Evolutionary conservation across 2,113 vertebrate genomes (phyloP).

Genomic region (Telmatochromis sp.): DNA sequence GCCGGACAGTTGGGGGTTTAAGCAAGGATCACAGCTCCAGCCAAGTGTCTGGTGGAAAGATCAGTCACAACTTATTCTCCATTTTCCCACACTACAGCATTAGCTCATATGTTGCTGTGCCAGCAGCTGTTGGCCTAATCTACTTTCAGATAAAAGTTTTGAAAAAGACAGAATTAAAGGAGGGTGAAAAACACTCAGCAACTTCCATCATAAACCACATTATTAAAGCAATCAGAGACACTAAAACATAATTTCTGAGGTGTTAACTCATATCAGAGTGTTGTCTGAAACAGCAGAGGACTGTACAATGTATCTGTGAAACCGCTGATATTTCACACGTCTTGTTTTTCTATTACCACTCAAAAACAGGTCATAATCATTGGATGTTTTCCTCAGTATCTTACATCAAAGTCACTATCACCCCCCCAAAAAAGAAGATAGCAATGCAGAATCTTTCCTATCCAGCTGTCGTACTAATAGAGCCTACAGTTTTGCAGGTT

Average conservation of each 20-base stretch:
- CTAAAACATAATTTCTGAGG: not conserved
- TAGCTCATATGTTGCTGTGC: not conserved
- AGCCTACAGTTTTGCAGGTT: not conserved
- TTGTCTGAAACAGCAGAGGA: not conserved
- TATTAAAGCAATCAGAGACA: not conserved
- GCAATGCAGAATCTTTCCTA: not conserved
- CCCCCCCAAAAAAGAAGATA: not conserved
- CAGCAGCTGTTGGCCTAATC: slow-evolving; percentile 7
- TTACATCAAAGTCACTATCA: not conserved
- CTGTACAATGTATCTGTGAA: not conserved
- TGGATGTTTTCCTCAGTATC: not conserved
- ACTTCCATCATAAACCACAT: not conserved
- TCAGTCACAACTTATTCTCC: slow-evolving; percentile 28
- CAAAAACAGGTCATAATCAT: not conserved
- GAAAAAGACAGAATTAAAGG: not conserved
- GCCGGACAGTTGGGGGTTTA: not conserved
- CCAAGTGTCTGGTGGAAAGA: slow-evolving; percentile 35
- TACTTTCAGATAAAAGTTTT: not conserved
- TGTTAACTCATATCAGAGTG: not conserved
- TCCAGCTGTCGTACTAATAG: not conserved
- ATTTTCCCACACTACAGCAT: slow-evolving; percentile 29
- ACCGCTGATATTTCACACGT: not conserved
- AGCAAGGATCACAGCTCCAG: slow-evolving; percentile 18
- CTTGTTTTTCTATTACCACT: not conserved
- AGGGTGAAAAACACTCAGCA: not conserved